Evolutionary conservation across 2,888 invertebrate species (phyloP).

Genomic region (Diarsia dahlii): DNA sequence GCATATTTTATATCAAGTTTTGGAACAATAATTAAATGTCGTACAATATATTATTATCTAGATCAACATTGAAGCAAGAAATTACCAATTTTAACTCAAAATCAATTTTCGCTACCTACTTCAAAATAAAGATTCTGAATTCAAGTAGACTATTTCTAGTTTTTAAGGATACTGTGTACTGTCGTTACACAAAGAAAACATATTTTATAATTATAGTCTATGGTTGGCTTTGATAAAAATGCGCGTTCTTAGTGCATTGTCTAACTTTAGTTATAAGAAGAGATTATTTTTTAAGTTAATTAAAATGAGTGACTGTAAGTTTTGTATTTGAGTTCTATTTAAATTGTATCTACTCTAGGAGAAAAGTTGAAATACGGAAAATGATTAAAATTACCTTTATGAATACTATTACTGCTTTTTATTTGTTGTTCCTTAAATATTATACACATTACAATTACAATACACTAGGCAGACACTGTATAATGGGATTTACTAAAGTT

Average conservation of each 20-base stretch:
- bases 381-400: slow-evolving; percentile 59
- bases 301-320: slow-evolving; percentile 41
- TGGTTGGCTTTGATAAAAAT: slow-evolving; percentile 60
- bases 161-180: slow-evolving; percentile 48
- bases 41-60: too few relatives aligned
- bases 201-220: slow-evolving; percentile 23
- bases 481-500: too few relatives aligned
- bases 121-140: slow-evolving; percentile 21
- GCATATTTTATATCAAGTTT: not conserved
- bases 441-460: too few relatives aligned
- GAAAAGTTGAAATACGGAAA: slow-evolving; percentile 51
- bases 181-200: slow-evolving; percentile 29
- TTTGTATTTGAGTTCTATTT: slow-evolving; percentile 66
- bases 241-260: slow-evolving; percentile 63
- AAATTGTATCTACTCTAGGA: slow-evolving; percentile 47
- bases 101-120: not conserved
- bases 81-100: not conserved
- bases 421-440: not conserved
- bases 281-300: slow-evolving; percentile 61
- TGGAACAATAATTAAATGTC: not conserved
- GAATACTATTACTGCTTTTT: slow-evolving; percentile 29
- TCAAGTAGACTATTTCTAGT: slow-evolving; percentile 39
- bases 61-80: not conserved
- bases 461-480: too few relatives aligned
- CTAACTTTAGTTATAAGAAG: slow-evolving; percentile 43